Evolutionary conservation across 2,888 invertebrate species (phyloP).

Genomic region (Rhimphoctona megacephalus): DNA sequence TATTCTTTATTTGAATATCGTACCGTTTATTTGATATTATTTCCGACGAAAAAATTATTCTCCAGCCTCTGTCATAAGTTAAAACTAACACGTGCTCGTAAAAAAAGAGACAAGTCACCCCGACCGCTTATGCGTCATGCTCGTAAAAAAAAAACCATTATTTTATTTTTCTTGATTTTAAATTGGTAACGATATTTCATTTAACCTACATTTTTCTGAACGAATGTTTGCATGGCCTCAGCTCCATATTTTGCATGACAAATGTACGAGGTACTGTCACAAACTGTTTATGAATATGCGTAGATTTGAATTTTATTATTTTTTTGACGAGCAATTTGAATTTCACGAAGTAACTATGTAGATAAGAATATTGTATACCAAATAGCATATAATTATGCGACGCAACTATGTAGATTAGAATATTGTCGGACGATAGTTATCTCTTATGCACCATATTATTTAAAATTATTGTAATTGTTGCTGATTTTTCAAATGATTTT

Average conservation of each 20-base stretch:
- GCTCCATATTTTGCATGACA: constrained; percentile 1
- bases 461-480: constrained; percentile 29
- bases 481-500: constrained; percentile 3
- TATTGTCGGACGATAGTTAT: not conserved
- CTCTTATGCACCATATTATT: constrained; percentile 24
- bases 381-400: constrained; percentile 2
- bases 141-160: constrained; percentile 3
- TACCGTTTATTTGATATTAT: too few species aligned
- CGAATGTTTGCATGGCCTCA: constrained; percentile 10
- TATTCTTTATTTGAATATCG: too few species aligned
- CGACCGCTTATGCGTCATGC: not conserved
- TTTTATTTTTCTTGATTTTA: constrained; percentile 1
- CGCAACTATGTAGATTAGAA: constrained; percentile 6
- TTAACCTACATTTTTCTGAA: constrained; percentile 3
- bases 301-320: constrained; percentile 39
- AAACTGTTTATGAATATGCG: constrained; percentile 43
- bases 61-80: too few species aligned
- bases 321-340: constrained; percentile 31
- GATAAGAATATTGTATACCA: constrained; percentile 32
- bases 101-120: too few species aligned
- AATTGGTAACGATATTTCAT: constrained; percentile 6
- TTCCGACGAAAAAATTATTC: too few species aligned
- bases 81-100: too few species aligned
- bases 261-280: constrained; percentile 20
- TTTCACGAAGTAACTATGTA: constrained; percentile 46